Conservation (phyloP, 2,113 vertebrate genomes). For the Platanista minor region DNA sequence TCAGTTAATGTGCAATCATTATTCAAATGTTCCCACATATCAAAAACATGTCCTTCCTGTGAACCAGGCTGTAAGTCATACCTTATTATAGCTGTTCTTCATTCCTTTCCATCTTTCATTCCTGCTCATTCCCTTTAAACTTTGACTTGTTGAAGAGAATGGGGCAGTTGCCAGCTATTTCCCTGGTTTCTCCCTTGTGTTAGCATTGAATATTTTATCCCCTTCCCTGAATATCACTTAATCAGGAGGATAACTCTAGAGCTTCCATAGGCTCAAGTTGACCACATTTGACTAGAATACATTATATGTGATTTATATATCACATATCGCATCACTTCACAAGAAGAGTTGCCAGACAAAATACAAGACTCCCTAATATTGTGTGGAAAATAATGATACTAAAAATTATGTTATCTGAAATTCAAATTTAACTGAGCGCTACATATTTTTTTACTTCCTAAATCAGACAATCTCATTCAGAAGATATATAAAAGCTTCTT, state of each 20-base stretch:
- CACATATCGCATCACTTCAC: not conserved
- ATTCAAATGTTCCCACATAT: not conserved
- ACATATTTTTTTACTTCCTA: not conserved
- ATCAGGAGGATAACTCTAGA: not conserved
- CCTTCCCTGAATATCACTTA: not conserved
- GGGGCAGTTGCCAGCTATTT: not conserved
- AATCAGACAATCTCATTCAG: not conserved
- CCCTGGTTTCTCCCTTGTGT: not conserved
- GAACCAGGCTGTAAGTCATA: not conserved
- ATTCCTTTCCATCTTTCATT: not conserved
- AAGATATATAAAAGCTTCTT: not conserved
- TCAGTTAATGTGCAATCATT: not conserved
- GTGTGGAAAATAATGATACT: not conserved
- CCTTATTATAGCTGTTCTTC: accelerated
- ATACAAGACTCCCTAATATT: not conserved
- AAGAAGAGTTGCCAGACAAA: not conserved
- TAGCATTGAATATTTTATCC: not conserved
- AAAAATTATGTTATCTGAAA: not conserved
- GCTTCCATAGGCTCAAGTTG: not conserved
- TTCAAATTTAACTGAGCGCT: not conserved
- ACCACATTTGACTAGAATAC: not conserved
- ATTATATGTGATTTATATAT: not conserved
- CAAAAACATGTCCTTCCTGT: not conserved
- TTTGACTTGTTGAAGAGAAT: not conserved
- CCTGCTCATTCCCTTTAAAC: not conserved